These are phyloP conservation scores for Agrochola lota DNA, from an alignment of 2,888 invertebrate species.

Conservation along the genomic window DNA sequence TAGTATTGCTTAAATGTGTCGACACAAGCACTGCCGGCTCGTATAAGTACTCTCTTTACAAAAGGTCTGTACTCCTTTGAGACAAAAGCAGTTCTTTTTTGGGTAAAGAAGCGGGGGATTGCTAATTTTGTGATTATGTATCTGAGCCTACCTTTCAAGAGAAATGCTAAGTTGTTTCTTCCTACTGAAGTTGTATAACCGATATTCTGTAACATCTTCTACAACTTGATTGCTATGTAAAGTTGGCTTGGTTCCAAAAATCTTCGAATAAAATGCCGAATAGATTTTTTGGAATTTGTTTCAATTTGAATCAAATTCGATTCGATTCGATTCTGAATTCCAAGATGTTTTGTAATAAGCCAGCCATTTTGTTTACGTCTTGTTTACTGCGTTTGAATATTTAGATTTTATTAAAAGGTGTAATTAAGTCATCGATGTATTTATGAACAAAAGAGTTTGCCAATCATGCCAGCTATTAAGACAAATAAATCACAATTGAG, in stretches of 20 bases:
- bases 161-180: neutral
- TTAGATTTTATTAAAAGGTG: neutral
- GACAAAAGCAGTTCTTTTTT: neutral
- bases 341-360: neutral
- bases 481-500: conserved; percentile 29
- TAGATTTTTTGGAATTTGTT: neutral
- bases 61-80: neutral
- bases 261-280: neutral
- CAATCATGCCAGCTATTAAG: conserved; percentile 28
- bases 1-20: neutral
- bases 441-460: conserved; percentile 10
- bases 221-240: neutral
- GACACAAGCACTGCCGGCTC: neutral
- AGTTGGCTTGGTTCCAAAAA: neutral
- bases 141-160: neutral
- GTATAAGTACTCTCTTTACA: neutral
- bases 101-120: neutral
- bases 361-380: neutral
- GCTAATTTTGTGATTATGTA: neutral
- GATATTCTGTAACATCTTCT: neutral
- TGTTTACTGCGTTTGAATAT: neutral
- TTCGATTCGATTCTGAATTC: conserved; percentile 1
- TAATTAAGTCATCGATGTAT: conserved; percentile 21
- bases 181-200: neutral
- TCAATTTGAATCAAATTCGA: neutral